A percentile compares a stretch with the other conserved stretches of the same genome.
These are phyloP conservation scores for Aldrovandia affinis DNA, from an alignment of 2,797 vertebrate species.

Conservation along the genomic window DNA sequence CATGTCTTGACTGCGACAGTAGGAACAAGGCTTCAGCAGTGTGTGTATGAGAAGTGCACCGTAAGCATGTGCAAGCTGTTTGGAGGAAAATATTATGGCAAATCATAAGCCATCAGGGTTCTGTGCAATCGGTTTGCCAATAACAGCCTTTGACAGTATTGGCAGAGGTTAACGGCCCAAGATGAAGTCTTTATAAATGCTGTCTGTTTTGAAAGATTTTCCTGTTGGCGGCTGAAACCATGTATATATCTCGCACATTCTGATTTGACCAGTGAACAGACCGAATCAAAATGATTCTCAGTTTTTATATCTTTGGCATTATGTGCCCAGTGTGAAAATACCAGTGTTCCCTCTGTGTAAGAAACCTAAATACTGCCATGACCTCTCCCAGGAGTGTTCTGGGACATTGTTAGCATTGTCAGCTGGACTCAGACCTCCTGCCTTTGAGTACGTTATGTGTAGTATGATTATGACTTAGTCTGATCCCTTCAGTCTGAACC, in stretches of 20 bases:
- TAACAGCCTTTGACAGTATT: background rate
- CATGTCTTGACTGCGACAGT: background rate
- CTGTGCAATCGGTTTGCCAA: background rate
- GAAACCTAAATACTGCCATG: background rate
- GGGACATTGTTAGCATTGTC: background rate
- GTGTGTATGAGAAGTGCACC: background rate
- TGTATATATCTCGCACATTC: background rate
- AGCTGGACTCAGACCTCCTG: background rate
- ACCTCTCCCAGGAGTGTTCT: background rate
- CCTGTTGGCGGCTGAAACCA: background rate
- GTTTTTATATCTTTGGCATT: background rate
- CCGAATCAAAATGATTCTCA: background rate
- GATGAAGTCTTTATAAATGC: background rate
- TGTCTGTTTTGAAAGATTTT: background rate
- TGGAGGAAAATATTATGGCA: background rate
- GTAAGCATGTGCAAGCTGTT: background rate
- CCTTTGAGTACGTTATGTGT: no score
- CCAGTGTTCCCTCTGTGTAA: background rate
- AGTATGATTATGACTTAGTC: background rate
- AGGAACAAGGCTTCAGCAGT: background rate
- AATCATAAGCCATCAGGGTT: background rate
- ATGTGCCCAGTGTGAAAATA: background rate
- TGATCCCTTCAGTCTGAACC: background rate
- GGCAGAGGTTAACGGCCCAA: background rate
- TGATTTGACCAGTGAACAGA: background rate